Evolutionary conservation across 2,797 vertebrate genomes (phyloP).

Genomic region (Enteromius argenteus): DNA sequence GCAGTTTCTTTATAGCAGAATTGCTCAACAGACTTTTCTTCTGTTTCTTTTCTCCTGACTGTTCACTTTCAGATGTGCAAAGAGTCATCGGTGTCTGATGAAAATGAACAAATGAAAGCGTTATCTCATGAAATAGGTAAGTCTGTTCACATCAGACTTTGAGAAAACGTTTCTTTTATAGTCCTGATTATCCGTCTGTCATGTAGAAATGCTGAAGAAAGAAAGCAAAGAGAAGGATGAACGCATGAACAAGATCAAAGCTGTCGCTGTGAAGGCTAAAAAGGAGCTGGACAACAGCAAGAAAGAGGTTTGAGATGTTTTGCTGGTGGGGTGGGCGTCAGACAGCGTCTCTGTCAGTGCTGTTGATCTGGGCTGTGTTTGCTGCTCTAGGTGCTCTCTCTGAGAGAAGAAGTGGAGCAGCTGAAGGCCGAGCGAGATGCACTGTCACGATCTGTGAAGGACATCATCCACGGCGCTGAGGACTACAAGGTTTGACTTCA

Average conservation of each 20-base stretch:
- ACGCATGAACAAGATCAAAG: slow-evolving; percentile 92
- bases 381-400: slow-evolving; percentile 73
- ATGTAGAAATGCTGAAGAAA: slow-evolving; percentile 79
- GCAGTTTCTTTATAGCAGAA: neutral
- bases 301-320: slow-evolving; percentile 85
- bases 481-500: slow-evolving; percentile 87
- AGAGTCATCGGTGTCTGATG: slow-evolving; percentile 64
- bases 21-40: neutral
- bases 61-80: slow-evolving; percentile 74
- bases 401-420: slow-evolving; percentile 84
- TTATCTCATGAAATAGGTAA: slow-evolving; percentile 82
- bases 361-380: neutral
- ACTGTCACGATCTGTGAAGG: slow-evolving; percentile 87
- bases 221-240: slow-evolving; percentile 88
- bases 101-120: slow-evolving; percentile 70
- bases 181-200: slow-evolving; percentile 13
- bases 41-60: neutral
- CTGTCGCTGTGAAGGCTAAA: slow-evolving; percentile 94
- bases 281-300: slow-evolving; percentile 91
- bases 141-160: neutral
- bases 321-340: neutral
- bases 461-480: slow-evolving; percentile 92
- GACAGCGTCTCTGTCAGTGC: neutral
- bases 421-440: slow-evolving; percentile 84
- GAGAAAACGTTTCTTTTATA: neutral